Evolutionary conservation across 2,888 invertebrate species (phyloP).

Genomic region (Eupithecia inturbata): DNA sequence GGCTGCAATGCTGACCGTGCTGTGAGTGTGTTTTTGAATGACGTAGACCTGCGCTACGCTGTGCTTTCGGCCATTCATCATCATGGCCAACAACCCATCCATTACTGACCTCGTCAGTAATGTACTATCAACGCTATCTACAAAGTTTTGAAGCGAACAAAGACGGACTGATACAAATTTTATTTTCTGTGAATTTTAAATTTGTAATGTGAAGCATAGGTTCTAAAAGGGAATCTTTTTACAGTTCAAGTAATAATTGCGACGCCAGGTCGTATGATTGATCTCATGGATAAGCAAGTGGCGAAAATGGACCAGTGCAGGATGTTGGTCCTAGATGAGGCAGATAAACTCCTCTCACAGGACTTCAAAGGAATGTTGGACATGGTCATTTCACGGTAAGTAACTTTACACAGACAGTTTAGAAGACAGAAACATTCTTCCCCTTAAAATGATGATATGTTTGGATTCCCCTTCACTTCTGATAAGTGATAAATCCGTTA

Average conservation of each 20-base stretch:
- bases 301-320: constrained; percentile 98
- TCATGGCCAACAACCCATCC: too few species aligned
- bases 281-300: constrained; percentile 98
- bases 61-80: too few species aligned
- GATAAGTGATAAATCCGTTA: constrained; percentile 72
- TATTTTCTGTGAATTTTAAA: not conserved
- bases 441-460: constrained; percentile 66
- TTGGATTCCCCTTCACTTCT: constrained; percentile 83
- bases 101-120: too few species aligned
- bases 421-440: not conserved
- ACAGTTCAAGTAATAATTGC: constrained; percentile 99
- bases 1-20: too few species aligned
- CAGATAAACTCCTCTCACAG: constrained; percentile 99
- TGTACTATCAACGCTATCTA: not conserved
- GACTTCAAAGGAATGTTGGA: constrained; percentile 99
- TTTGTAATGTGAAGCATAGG: not conserved
- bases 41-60: too few species aligned
- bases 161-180: not conserved
- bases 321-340: constrained; percentile 99
- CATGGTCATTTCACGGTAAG: constrained; percentile 91
- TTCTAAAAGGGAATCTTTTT: constrained; percentile 46
- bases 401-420: not conserved
- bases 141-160: not conserved
- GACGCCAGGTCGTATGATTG: constrained; percentile 99
- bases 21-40: too few species aligned